Conservation (phyloP, 2,113 vertebrate genomes). For the Phyllostomus hastatus region DNA sequence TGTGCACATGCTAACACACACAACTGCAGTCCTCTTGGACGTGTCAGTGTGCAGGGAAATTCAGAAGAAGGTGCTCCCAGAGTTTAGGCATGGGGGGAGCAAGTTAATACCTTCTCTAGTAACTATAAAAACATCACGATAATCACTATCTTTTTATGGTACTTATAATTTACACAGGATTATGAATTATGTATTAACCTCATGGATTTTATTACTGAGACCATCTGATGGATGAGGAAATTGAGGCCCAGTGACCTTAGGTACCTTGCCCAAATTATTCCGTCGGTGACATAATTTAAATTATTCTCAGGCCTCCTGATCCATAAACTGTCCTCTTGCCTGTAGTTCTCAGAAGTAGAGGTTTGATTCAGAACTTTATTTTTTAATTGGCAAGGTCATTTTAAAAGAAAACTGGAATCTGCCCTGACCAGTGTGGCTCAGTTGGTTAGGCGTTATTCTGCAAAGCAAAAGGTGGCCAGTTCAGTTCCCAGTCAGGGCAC, state of each 20-base stretch:
- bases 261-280: neutral
- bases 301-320: neutral
- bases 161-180: neutral
- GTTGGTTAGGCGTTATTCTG: no score
- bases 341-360: neutral
- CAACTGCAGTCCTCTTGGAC: neutral
- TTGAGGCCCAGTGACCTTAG: neutral
- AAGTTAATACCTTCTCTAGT: neutral
- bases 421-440: no score
- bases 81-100: neutral
- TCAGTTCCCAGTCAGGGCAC: no score
- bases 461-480: no score
- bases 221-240: neutral
- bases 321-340: neutral
- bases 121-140: neutral
- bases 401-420: neutral
- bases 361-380: neutral
- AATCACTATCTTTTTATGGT: neutral
- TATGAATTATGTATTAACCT: neutral
- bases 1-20: neutral
- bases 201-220: neutral
- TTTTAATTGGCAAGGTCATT: constrained; percentile 8
- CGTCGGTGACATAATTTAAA: neutral
- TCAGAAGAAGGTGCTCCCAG: neutral
- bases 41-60: neutral